Base-by-base conservation (phyloP, 2,888 invertebrate species). In the Physocephala rufipes region DNA sequence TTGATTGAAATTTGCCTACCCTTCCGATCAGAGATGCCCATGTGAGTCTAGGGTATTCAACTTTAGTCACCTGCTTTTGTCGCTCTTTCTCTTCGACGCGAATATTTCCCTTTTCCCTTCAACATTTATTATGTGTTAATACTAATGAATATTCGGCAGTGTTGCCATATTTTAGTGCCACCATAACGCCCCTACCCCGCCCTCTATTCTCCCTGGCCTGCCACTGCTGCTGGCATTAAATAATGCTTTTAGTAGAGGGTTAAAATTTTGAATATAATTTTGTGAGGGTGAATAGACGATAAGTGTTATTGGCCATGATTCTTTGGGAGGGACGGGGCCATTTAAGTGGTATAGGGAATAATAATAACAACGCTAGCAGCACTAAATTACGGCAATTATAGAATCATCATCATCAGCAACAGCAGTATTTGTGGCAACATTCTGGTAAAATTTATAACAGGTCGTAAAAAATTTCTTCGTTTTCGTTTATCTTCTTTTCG, bases 371-470 rank as follows among this genome's bases (percentile, higher is more conserved):
- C 30, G 59, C 15, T 5, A 26, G 9, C n/a, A 36, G 36, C 36
- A 4, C 4, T 9, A 9, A 36, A 26, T 59, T n/a, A 28, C 30
- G 61, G 49, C 45, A 61, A 61, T 49, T 28, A 61, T 49, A 30
- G 30, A 19, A 61, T 49, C 61, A 59, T 28, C 28, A 58, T 26
- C 58, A 58, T 13, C 58, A 30, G 28, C 30, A 61, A 28, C 61
- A 59, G 49, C 26, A 49, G 21, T 36, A 24, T 4, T 12, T 15
- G 24, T 16, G 26, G 24, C 24, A 58, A 16, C 58, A 58, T 24
- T 58, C 13, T 12, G 24, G 24, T 15, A 28, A 13, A 58, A 7
- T 58, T 72, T 63, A 67, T 67, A 36, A n/a, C 21, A 47, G 45
- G 26, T 4, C 45, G 49, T 43, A 69, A 15, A 53, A 43, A 62